Conservation (phyloP, 2,888 invertebrate genomes). For the Nephrotoma guestfalica region DNA sequence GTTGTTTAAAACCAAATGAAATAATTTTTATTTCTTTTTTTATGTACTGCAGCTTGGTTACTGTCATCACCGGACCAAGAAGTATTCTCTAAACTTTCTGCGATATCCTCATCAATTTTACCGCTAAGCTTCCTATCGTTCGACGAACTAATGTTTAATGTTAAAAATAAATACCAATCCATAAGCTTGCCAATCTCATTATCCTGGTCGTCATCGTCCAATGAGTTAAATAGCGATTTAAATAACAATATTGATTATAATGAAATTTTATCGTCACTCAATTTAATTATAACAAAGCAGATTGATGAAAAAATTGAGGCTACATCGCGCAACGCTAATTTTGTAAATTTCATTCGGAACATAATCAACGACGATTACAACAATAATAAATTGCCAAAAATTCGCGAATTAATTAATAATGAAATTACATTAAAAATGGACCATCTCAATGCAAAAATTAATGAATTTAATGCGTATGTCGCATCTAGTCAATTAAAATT, state of each 20-base stretch:
- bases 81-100: neutral
- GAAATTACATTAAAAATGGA: neutral
- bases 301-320: slow-evolving; percentile 18
- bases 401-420: neutral
- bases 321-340: neutral
- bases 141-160: neutral
- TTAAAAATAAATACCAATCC: neutral
- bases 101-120: neutral
- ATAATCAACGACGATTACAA: neutral
- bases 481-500: neutral
- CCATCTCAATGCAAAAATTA: neutral
- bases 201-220: neutral
- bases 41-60: neutral
- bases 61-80: neutral
- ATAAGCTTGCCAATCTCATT: neutral
- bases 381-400: neutral
- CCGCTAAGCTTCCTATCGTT: neutral
- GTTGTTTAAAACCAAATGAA: neutral
- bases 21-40: neutral
- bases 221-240: neutral
- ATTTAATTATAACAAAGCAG: slow-evolving; percentile 27
- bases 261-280: slow-evolving; percentile 27
- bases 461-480: neutral
- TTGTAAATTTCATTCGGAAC: neutral
- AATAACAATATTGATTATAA: slow-evolving; percentile 20